These are phyloP conservation scores for Pomacea maculata DNA, from an alignment of 1,140 invertebrate species.

Conservation along the genomic window DNA sequence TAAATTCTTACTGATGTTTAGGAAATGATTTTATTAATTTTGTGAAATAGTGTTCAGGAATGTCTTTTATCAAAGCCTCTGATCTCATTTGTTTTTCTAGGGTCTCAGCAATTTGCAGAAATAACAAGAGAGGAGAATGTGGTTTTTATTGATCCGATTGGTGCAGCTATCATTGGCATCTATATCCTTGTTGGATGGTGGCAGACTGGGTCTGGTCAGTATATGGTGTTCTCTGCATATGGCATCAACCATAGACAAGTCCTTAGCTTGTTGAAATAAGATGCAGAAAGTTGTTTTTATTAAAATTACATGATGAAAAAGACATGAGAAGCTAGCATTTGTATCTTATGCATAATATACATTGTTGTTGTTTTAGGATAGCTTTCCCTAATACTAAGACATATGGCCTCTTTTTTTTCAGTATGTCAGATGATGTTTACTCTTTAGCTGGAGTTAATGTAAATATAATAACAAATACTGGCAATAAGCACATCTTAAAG, in stretches of 20 bases:
- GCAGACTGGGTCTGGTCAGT: slow-evolving; percentile 48
- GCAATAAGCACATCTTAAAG: not conserved
- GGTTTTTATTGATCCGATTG: slow-evolving; percentile 66
- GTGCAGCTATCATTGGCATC: slow-evolving; percentile 65
- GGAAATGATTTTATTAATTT: not conserved
- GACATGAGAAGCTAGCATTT: not conserved
- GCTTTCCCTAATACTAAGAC: no score
- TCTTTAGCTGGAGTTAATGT: no score
- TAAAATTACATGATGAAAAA: no score
- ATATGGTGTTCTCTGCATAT: no score
- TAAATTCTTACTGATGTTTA: not conserved
- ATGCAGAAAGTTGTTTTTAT: no score
- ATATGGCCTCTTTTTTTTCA: no score
- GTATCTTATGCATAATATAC: not conserved
- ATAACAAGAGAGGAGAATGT: slow-evolving; percentile 37
- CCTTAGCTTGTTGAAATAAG: no score
- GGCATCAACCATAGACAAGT: no score
- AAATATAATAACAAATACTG: not conserved
- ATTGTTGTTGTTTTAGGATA: no score
- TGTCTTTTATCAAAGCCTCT: not conserved
- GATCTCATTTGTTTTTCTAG: slow-evolving; percentile 22
- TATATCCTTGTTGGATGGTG: slow-evolving; percentile 65
- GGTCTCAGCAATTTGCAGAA: slow-evolving; percentile 43
- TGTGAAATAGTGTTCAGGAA: not conserved
- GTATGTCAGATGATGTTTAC: no score